Evolutionary conservation across 2,888 invertebrate genomes (phyloP).

Genomic region (Brenthis hecate): DNA sequence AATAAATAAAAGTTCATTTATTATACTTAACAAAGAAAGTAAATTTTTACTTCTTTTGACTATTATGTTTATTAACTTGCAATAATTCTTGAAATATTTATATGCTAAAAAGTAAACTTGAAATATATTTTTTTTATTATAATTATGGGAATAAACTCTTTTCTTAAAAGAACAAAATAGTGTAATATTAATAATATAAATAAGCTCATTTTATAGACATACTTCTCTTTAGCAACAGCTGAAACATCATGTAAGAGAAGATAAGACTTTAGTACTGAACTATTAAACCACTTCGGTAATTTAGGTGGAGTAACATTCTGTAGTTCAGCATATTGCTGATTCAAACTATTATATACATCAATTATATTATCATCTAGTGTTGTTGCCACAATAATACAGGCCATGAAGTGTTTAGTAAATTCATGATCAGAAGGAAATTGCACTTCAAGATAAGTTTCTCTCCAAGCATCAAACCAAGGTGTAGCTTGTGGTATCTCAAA

Average conservation of each 20-base stretch:
- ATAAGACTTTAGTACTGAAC: slow-evolving; percentile 93
- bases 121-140: too few species aligned
- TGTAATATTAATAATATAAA: too few species aligned
- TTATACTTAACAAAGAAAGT: too few species aligned
- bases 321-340: slow-evolving; percentile 90
- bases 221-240: slow-evolving; percentile 89
- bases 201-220: slow-evolving; percentile 50
- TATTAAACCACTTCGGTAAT: slow-evolving; percentile 91
- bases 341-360: slow-evolving; percentile 90
- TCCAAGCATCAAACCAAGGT: slow-evolving; percentile 98
- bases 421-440: slow-evolving; percentile 97
- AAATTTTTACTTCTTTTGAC: too few species aligned
- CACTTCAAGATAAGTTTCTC: slow-evolving; percentile 93
- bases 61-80: too few species aligned
- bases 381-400: slow-evolving; percentile 90
- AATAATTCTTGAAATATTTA: too few species aligned
- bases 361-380: slow-evolving; percentile 89
- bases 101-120: too few species aligned
- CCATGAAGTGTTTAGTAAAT: slow-evolving; percentile 94
- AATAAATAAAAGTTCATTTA: neutral
- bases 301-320: slow-evolving; percentile 89
- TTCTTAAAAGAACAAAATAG: too few species aligned
- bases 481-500: slow-evolving; percentile 89
- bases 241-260: slow-evolving; percentile 93
- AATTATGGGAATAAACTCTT: too few species aligned